A percentile compares a stretch with the other conserved stretches of the same genome.
Conservation (phyloP, 2,113 vertebrate species). For the Hydrochoerus hydrochaeris region DNA sequence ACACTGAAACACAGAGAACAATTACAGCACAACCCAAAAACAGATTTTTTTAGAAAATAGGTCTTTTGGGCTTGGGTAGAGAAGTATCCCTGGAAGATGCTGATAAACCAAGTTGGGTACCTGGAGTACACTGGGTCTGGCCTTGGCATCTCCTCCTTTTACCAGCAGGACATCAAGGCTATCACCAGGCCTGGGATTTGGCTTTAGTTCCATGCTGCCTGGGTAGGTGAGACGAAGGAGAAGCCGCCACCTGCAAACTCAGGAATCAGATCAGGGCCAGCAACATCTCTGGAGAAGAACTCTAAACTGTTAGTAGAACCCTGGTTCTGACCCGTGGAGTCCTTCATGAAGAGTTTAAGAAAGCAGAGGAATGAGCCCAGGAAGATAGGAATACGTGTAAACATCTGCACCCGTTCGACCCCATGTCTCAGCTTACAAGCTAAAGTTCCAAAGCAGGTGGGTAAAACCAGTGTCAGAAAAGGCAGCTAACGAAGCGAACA, state of each 20-base stretch:
- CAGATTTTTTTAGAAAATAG: neutral
- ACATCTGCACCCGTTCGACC: neutral
- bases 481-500: neutral
- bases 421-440: neutral
- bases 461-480: neutral
- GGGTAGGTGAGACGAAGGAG: neutral
- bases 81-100: neutral
- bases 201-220: neutral
- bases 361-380: neutral
- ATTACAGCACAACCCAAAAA: neutral
- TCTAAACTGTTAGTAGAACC: neutral
- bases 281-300: neutral
- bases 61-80: neutral
- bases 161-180: neutral
- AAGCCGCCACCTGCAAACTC: neutral
- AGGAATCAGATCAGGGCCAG: neutral
- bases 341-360: neutral
- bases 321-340: neutral
- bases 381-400: neutral
- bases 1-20: neutral
- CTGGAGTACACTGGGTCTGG: neutral
- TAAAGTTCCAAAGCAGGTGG: slow-evolving; percentile 6
- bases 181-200: neutral
- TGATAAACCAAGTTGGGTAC: neutral
- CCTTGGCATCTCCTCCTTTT: neutral